Evolutionary conservation across 1,140 invertebrate species (phyloP).

Genomic region (Tetranychus urticae): DNA sequence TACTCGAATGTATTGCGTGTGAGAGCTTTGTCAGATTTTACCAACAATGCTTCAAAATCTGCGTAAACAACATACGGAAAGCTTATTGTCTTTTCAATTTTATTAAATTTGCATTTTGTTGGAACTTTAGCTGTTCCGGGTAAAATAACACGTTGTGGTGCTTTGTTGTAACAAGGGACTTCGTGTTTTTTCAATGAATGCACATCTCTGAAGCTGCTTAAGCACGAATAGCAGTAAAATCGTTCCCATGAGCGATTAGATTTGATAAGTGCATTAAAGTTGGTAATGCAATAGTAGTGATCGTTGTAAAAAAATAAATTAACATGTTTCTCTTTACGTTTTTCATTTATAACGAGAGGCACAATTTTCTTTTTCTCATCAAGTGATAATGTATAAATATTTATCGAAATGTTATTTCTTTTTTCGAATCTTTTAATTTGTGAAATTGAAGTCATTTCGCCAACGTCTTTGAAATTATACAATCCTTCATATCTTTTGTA

Average conservation of each 20-base stretch:
- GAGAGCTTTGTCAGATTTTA: background rate
- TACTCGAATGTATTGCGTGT: background rate
- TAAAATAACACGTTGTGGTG: background rate
- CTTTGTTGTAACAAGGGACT: background rate
- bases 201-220: background rate
- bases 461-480: background rate
- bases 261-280: background rate
- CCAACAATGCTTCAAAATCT: background rate
- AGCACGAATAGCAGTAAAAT: background rate
- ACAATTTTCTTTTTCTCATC: background rate
- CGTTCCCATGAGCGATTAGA: background rate
- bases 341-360: background rate
- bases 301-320: constrained; percentile 1
- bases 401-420: constrained; percentile 1
- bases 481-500: background rate
- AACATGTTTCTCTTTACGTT: constrained; percentile 1
- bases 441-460: background rate
- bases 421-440: constrained; percentile 2
- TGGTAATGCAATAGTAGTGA: background rate
- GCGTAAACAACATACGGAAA: background rate
- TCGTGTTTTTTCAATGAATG: background rate
- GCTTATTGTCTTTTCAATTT: background rate
- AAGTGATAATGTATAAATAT: background rate
- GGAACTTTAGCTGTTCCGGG: background rate
- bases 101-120: background rate